Evolutionary conservation across 2,888 invertebrate species (phyloP), one percentile per base, ranked within the genome.

Genomic region (Diabrotica balteata): DNA sequence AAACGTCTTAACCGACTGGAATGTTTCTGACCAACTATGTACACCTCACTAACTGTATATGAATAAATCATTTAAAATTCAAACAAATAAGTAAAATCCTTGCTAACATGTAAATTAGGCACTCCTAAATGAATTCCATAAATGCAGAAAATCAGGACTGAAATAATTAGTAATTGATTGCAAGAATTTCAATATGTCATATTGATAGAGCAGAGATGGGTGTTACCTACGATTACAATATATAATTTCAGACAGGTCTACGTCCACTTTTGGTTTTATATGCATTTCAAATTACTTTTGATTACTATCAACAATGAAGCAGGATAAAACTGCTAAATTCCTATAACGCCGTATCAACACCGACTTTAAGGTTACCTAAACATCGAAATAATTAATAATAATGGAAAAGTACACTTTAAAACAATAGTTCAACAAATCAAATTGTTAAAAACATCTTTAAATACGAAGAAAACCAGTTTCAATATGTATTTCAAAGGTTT

Each of bases 401-500:
- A 43, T n/a, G 42, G 42, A 45, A 10, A 54, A 52, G 11, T 7
- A 58, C 11, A 22, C 45, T 45, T n/a, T 11, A 44, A 17, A 32
- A n/a, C 47, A 46, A 7, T 47, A 9, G 46, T 10, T 9, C 8
- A 32, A 49, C 32, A 47, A 7, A 32, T 32, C 32, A 32, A 32
- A 32, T 32, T 32, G 32, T 32, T 32, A 32, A 32, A 32, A 32
- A 32, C 32, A 4, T 32, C 32, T 4, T 32, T 5, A 32, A 32
- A 32, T 32, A 32, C 32, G 32, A 32, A 32, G 32, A 67, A 62
- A 69, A 59, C 60, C 42, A 17, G 55, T 57, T 63, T 64, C 72
- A 72, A 68, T 72, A 72, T 72, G 68, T 51, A 64, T 58, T 54
- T 67, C 53, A 49, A 55, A 67, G 57, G 50, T 57, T 77, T 81